A percentile compares a stretch with the other conserved stretches of the same genome.
Conservation (phyloP, 2,888 invertebrate species). For the Synanthedon vespiformis region DNA sequence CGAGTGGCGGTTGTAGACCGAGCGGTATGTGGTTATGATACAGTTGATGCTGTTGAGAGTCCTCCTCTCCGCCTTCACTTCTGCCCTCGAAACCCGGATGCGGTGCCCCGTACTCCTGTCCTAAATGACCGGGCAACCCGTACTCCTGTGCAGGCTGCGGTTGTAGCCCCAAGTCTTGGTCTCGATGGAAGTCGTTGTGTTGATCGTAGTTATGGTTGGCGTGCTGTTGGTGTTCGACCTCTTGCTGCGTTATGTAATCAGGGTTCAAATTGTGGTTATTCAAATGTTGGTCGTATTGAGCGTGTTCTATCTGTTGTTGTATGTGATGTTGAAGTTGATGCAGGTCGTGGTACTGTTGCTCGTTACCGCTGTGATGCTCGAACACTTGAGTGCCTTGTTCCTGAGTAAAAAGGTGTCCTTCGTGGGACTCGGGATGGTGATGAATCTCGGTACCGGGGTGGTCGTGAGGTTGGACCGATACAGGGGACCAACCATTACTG, state of each 20-base stretch:
- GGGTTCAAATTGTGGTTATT: slow-evolving; percentile 17
- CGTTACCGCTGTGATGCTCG: slow-evolving; percentile 44
- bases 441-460: slow-evolving; percentile 5
- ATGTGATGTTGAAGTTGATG: slow-evolving; percentile 50
- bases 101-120: slow-evolving; percentile 43
- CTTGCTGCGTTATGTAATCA: slow-evolving; percentile 22
- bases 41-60: slow-evolving; percentile 19
- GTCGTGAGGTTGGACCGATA: slow-evolving; percentile 37
- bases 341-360: slow-evolving; percentile 38
- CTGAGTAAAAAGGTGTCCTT: slow-evolving; percentile 40
- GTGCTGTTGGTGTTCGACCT: slow-evolving; percentile 22
- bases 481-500: slow-evolving; percentile 56
- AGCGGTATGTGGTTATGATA: slow-evolving; percentile 60
- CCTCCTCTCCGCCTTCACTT: slow-evolving; percentile 24
- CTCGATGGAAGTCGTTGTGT: slow-evolving; percentile 19
- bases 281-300: slow-evolving; percentile 27
- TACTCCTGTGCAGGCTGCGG: slow-evolving; percentile 20
- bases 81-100: slow-evolving; percentile 43
- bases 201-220: slow-evolving; percentile 17
- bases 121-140: slow-evolving; percentile 11
- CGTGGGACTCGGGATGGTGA: slow-evolving; percentile 12
- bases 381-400: slow-evolving; percentile 51
- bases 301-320: slow-evolving; percentile 52
- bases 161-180: slow-evolving; percentile 14
- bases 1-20: slow-evolving; percentile 53